These are phyloP conservation scores for Alces alces DNA, from an alignment of 2,113 vertebrate species.

Conservation along the genomic window DNA sequence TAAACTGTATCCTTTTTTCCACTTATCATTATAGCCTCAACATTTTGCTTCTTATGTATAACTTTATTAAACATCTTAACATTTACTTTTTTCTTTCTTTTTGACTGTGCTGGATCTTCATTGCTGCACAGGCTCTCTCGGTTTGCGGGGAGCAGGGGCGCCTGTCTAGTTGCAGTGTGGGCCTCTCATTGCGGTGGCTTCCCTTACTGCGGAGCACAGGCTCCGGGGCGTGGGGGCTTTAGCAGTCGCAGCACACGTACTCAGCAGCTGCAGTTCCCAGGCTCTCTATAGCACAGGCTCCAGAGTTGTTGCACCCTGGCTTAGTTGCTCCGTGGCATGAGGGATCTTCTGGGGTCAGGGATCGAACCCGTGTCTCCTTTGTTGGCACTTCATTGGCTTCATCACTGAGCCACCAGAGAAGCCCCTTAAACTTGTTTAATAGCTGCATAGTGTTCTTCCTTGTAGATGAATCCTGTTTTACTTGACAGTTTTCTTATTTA, in stretches of 20 bases:
- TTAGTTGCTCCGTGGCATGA: not conserved
- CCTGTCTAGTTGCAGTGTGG: not conserved
- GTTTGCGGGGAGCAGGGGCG: not conserved
- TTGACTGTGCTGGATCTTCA: not conserved
- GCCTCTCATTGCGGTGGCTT: not conserved
- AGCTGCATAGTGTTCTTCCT: not conserved
- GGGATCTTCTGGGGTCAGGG: not conserved
- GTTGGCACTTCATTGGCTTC: not conserved
- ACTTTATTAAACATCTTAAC: conserved; percentile 30
- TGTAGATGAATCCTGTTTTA: not conserved
- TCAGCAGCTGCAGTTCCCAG: not conserved
- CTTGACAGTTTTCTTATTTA: not conserved
- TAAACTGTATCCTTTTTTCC: not conserved
- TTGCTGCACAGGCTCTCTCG: not conserved
- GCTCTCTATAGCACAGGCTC: not conserved
- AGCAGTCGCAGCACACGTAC: not conserved
- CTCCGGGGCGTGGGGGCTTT: not conserved
- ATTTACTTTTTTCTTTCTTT: not conserved
- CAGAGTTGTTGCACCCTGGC: not conserved
- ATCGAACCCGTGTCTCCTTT: not conserved
- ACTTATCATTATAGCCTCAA: not conserved
- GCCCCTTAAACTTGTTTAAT: conserved; percentile 27
- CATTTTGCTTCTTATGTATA: conserved; percentile 37
- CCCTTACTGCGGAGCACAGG: not conserved
- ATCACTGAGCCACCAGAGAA: not conserved